Base-by-base conservation (phyloP, 37 sponge, comb jelly and placozoan genomes). In the Cladorhizidae sp. region DNA sequence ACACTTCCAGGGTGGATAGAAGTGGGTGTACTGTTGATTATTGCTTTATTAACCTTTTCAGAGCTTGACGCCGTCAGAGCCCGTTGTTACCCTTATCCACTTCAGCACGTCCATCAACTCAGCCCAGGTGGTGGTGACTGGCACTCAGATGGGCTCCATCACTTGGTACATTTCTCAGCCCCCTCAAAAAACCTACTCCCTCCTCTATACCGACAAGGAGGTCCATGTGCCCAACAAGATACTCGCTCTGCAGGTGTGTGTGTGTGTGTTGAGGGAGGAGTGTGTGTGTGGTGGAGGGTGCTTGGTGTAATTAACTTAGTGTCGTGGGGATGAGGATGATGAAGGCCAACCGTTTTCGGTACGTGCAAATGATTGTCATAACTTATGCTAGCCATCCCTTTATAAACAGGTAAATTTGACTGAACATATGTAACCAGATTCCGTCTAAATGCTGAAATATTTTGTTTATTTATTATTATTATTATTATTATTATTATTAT, bases 151-250 rank as follows among this genome's bases (percentile, higher is more conserved):
- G 6, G 92, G 92, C 12, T 20, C 40, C 25, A 59, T 91, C 42
- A 69, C 87, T 57, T 91, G 92, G 92, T 83, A 80, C 72, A 83
- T 91, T 21, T 37, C 80, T 11, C 80, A 79, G 50, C 84, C 88
- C 0, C 87, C 82, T 0, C 87, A 86, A 81, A 91, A 91, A 68
- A 87, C 74, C 40, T 91, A 76, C 80, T 76, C 80, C 33, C 29
- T 83, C 1, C 74, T 86, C 54, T 85, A 72, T 56, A 64, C 78
- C 31, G 74, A 70, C 38, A 32, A 29, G n/a, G 29, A 73, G 6
- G 57, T 25, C 36, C 83, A 91, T 38, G 35, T 52, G 15, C 84
- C 83, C 1, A 65, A 76, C 71, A 32, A 70, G 17, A 54, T 81
- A 9, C 41, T 75, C 7, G 43, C 77, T 22, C 71, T 88, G 25